These are phyloP conservation scores for Eubasilissa regina DNA, from an alignment of 1,140 invertebrate genomes.

Conservation along the genomic window DNA sequence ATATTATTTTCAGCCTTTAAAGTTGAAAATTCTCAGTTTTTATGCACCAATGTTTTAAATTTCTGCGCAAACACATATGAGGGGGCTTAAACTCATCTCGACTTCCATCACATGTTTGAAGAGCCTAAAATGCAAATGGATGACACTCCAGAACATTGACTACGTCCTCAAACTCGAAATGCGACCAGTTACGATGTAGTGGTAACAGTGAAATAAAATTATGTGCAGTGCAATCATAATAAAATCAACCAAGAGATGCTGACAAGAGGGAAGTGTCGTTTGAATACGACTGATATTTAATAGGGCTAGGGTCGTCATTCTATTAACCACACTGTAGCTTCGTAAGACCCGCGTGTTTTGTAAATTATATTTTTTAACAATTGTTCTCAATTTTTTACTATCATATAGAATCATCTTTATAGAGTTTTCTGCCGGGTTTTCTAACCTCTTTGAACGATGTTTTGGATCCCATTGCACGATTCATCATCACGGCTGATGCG, in stretches of 20 bases:
- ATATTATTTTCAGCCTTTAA: too few species aligned
- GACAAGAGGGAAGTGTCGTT: conserved; percentile 30
- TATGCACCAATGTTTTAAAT: too few species aligned
- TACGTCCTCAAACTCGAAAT: background rate
- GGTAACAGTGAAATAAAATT: conserved; percentile 9
- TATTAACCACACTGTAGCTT: background rate
- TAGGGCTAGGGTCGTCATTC: background rate
- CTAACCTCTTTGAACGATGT: too few species aligned
- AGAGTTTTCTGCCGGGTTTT: too few species aligned
- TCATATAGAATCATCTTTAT: too few species aligned
- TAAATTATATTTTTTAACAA: background rate
- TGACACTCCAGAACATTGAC: background rate
- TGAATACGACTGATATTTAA: background rate
- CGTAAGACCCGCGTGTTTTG: background rate
- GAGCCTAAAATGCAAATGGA: background rate
- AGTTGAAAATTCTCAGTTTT: too few species aligned
- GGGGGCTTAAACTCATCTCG: background rate
- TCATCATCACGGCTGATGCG: too few species aligned
- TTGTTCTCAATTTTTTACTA: too few species aligned
- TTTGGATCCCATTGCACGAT: too few species aligned
- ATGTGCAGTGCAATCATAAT: background rate
- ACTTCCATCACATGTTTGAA: conserved; percentile 11
- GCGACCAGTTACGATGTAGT: background rate
- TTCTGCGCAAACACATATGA: too few species aligned
- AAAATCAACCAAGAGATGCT: background rate